Evolutionary conservation across 2,113 vertebrate species (phyloP).

Genomic region (Girardinichthys multiradiatus): DNA sequence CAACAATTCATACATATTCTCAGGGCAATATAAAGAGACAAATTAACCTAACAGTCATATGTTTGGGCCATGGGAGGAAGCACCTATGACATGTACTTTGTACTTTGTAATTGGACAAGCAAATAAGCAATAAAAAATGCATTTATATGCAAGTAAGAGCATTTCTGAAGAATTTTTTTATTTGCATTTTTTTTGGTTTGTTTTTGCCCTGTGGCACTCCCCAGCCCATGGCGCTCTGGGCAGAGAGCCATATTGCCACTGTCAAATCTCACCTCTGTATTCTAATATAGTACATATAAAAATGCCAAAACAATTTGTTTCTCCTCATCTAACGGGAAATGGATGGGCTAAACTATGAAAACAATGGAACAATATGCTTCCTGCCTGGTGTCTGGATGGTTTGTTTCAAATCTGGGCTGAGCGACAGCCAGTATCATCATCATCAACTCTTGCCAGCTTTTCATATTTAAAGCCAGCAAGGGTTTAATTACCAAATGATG

Average conservation of each 20-base stretch:
- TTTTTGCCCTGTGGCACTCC: background rate
- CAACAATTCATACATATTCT: too few relatives aligned
- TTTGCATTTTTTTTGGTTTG: background rate
- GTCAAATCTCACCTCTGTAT: background rate
- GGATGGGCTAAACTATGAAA: slow-evolving; percentile 50
- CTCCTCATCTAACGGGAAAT: background rate
- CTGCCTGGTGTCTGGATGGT: slow-evolving; percentile 66
- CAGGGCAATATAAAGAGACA: too few relatives aligned
- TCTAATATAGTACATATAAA: background rate
- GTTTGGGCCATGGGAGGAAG: too few relatives aligned
- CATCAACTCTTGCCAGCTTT: slow-evolving; percentile 89
- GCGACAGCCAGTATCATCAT: slow-evolving; percentile 82
- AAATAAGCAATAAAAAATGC: too few relatives aligned
- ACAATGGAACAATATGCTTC: slow-evolving; percentile 72
- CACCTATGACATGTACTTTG: too few relatives aligned
- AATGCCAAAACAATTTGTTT: background rate
- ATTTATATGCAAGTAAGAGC: too few relatives aligned
- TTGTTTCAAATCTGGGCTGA: slow-evolving; percentile 76
- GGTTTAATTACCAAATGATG: slow-evolving; percentile 98
- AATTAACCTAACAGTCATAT: too few relatives aligned
- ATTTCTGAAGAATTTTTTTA: background rate
- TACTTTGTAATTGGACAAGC: background rate
- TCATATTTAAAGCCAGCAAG: slow-evolving; percentile 95
- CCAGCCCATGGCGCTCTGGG: background rate
- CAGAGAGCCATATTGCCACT: background rate